phyloP scores from a whole-genome alignment of 2,113 vertebrate genomes.

The Oenanthe oenanthe region DNA sequence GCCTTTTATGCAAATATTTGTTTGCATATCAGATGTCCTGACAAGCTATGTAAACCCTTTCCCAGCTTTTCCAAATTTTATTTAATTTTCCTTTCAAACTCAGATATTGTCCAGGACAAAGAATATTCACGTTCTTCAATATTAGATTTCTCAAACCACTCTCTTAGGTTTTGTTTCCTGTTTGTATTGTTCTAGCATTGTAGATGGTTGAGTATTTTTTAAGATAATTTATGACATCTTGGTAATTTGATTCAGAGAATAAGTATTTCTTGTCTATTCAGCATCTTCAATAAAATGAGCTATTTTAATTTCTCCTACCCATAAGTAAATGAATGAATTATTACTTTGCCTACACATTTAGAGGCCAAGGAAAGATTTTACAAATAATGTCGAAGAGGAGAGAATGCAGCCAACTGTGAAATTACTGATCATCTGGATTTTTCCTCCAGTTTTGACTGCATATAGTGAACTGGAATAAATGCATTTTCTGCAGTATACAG shows the following conservation, averaged over 20 bases:
- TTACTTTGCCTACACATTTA: slow-evolving; percentile 50
- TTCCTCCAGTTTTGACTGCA: slow-evolving; percentile 68
- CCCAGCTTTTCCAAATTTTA: background rate
- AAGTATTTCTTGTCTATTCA: slow-evolving; percentile 63
- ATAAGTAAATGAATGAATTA: slow-evolving; percentile 69
- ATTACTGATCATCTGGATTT: slow-evolving; percentile 82
- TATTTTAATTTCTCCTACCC: slow-evolving; percentile 53
- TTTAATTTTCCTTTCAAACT: background rate
- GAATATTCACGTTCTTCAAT: background rate
- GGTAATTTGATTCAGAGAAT: slow-evolving; percentile 22
- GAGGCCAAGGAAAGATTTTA: slow-evolving; percentile 61
- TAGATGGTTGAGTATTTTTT: background rate
- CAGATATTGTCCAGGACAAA: background rate
- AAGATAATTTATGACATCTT: background rate
- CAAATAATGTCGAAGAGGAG: slow-evolving; percentile 78
- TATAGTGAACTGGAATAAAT: slow-evolving; percentile 63
- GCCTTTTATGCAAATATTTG: background rate
- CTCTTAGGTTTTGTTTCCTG: background rate
- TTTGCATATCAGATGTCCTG: background rate
- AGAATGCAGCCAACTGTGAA: slow-evolving; percentile 80
- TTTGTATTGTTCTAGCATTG: background rate
- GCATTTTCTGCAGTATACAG: slow-evolving; percentile 64
- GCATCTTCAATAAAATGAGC: slow-evolving; percentile 57
- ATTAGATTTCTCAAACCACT: background rate
- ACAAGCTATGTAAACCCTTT: background rate